Percentiles rank a stretch among this genome's conserved stretches.
Conservation (phyloP, 1,140 invertebrate species). For the Prorops nasuta region DNA sequence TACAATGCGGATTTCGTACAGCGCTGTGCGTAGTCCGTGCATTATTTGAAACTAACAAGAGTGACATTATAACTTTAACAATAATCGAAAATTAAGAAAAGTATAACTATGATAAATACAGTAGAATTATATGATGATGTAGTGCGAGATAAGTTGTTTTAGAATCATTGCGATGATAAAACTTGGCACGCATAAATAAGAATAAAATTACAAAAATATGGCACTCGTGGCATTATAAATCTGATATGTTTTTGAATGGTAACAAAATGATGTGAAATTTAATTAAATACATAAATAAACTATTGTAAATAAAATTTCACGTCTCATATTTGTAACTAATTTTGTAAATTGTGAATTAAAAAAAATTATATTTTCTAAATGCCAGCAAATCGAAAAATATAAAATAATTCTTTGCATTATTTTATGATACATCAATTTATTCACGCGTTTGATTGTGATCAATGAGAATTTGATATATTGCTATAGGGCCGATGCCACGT, state of each 20-base stretch:
- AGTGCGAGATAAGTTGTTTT: constrained; percentile 28
- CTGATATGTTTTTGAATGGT: constrained; percentile 27
- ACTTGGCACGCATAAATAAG: constrained; percentile 19
- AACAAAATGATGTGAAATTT: constrained; percentile 30
- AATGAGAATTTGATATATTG: not conserved
- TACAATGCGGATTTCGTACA: constrained; percentile 22
- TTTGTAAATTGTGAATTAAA: not conserved
- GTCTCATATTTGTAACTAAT: constrained; percentile 9
- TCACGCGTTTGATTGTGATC: not conserved
- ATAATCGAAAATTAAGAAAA: constrained; percentile 20
- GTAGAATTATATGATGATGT: constrained; percentile 19
- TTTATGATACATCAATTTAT: not conserved
- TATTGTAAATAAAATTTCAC: constrained; percentile 28
- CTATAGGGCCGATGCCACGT: not conserved
- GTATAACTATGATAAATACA: constrained; percentile 23
- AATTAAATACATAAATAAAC: constrained; percentile 29
- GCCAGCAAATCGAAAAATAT: not conserved
- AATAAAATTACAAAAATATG: not conserved
- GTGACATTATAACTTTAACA: constrained; percentile 16
- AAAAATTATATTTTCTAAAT: not conserved
- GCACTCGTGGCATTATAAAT: constrained; percentile 18
- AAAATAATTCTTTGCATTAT: not conserved
- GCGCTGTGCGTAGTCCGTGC: constrained; percentile 11
- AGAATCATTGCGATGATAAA: constrained; percentile 25
- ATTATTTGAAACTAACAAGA: constrained; percentile 17